A percentile compares a stretch with the other conserved stretches of the same genome.
These are phyloP conservation scores for Kradibia gibbosae DNA, from an alignment of 1,140 invertebrate genomes.

Conservation along the genomic window DNA sequence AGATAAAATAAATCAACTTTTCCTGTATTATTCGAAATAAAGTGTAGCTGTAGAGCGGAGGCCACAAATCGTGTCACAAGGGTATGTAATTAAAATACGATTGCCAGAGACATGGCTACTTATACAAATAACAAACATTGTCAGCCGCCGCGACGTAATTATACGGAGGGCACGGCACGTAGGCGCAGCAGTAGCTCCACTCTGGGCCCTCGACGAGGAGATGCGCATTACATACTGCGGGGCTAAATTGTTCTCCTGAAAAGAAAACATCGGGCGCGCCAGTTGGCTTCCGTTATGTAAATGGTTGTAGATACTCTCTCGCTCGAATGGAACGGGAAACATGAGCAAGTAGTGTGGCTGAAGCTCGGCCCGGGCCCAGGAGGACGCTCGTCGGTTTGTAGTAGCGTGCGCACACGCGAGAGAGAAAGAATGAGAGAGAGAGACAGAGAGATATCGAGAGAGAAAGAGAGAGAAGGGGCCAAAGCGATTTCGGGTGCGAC, in stretches of 20 bases:
- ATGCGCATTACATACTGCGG: neutral
- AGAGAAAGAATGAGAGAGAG: slow-evolving; percentile 25
- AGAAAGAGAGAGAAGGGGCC: neutral
- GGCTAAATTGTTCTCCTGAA: slow-evolving; percentile 38
- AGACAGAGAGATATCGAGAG: neutral
- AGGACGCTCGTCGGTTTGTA: neutral
- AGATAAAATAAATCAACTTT: neutral
- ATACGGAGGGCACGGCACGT: neutral
- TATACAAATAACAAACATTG: slow-evolving; percentile 6
- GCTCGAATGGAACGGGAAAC: neutral
- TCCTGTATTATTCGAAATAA: neutral
- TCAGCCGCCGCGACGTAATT: slow-evolving; percentile 24
- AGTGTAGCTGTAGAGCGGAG: neutral
- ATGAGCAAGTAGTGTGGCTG: neutral
- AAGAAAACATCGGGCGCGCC: slow-evolving; percentile 42
- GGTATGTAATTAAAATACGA: slow-evolving; percentile 29
- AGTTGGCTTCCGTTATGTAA: slow-evolving; percentile 47
- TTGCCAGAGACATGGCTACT: neutral
- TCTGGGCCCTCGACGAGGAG: neutral
- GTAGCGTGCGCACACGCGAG: slow-evolving; percentile 28
- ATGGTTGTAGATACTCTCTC: slow-evolving; percentile 6
- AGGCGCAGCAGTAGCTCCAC: neutral
- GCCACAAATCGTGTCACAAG: neutral
- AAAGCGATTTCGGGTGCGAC: slow-evolving; percentile 10
- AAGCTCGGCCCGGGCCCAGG: too few species aligned